Evolutionary conservation across 2,888 invertebrate species (phyloP).

Genomic region (Zaprionus bogoriensis): DNA sequence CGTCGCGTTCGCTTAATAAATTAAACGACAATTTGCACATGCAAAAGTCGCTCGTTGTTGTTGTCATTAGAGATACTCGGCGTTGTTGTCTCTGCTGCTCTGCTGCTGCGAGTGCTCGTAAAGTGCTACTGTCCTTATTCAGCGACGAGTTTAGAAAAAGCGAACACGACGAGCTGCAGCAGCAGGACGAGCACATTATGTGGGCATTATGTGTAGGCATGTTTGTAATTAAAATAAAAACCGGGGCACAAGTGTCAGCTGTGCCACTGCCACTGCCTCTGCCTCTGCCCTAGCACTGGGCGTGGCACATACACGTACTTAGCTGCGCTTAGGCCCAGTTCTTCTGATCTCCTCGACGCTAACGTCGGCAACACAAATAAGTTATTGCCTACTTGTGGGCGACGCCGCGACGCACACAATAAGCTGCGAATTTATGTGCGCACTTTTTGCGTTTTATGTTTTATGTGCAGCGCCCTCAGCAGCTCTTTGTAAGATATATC

Average conservation of each 20-base stretch:
- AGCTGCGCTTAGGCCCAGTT: not conserved
- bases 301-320: not conserved
- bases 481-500: too few species aligned
- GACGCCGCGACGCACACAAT: conserved; percentile 38
- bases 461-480: not conserved
- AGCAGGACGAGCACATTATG: conserved; percentile 52
- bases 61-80: conserved; percentile 41
- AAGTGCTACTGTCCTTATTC: conserved; percentile 51
- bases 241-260: conserved; percentile 53
- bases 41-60: conserved; percentile 48
- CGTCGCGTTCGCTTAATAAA: conserved; percentile 67
- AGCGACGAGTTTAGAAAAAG: conserved; percentile 41
- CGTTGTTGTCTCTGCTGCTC: conserved; percentile 14
- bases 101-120: conserved; percentile 44
- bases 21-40: conserved; percentile 75
- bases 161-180: conserved; percentile 6
- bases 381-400: conserved; percentile 72
- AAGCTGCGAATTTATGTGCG: conserved; percentile 66
- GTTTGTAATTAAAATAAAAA: conserved; percentile 74
- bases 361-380: conserved; percentile 71
- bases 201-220: conserved; percentile 54
- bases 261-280: not conserved
- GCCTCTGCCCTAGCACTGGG: not conserved
- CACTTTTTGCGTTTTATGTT: conserved; percentile 24
- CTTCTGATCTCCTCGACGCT: too few species aligned